Percentiles rank a stretch among this genome's conserved stretches.
These are phyloP conservation scores for Paedocypris micromegethes DNA, from an alignment of 2,797 vertebrate genomes.

Conservation along the genomic window DNA sequence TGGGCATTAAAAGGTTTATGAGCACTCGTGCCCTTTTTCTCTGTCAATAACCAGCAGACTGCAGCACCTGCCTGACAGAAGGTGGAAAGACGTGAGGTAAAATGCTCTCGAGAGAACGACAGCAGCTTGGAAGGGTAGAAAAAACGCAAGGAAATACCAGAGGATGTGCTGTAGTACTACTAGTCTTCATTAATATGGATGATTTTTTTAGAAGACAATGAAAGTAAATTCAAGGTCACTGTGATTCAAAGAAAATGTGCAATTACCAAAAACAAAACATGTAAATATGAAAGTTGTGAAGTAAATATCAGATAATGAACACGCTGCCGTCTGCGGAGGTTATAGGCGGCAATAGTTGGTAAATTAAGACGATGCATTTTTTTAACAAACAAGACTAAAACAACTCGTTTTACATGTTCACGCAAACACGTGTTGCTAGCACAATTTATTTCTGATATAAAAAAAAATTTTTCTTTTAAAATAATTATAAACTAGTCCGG, in stretches of 20 bases:
- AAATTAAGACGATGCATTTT: too few relatives aligned
- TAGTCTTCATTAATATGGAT: conserved; percentile 19
- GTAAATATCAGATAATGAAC: not conserved
- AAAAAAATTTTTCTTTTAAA: too few relatives aligned
- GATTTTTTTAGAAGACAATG: not conserved
- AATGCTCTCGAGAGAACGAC: conserved; percentile 22
- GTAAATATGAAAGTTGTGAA: not conserved
- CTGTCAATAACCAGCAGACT: conserved; percentile 45
- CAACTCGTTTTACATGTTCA: too few relatives aligned
- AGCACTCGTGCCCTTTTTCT: conserved; percentile 56
- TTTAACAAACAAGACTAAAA: too few relatives aligned
- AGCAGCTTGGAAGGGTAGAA: not conserved
- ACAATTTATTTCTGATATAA: too few relatives aligned
- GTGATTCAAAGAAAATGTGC: not conserved
- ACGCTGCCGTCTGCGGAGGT: too few relatives aligned
- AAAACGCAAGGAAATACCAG: not conserved
- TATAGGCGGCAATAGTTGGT: too few relatives aligned
- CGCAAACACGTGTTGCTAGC: too few relatives aligned
- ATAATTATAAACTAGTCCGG: too few relatives aligned
- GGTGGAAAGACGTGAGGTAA: conserved; percentile 29
- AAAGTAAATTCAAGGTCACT: not conserved
- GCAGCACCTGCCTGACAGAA: conserved; percentile 36
- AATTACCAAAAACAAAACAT: not conserved
- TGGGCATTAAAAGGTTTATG: conserved; percentile 59
- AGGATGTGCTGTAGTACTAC: conserved; percentile 9